phyloP scores from a whole-genome alignment of 2,113 vertebrate genomes.

The Strigops habroptila region DNA sequence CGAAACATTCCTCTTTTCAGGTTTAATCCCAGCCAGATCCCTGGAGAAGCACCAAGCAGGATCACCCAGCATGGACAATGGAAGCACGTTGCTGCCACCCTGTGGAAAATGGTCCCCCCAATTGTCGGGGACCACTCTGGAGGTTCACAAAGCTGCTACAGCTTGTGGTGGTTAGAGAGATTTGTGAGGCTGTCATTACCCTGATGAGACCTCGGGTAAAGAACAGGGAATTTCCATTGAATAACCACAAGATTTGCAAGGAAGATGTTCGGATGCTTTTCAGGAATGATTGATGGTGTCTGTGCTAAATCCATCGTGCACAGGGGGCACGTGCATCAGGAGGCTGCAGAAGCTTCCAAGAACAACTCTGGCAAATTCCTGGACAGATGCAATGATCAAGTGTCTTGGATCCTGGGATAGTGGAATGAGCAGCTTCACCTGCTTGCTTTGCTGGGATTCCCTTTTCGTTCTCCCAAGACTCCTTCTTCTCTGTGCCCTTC shows the following conservation, averaged over 20 bases:
- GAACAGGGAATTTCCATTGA: neutral
- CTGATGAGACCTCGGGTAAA: neutral
- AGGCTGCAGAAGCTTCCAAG: neutral
- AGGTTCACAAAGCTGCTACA: neutral
- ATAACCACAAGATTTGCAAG: neutral
- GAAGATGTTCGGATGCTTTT: neutral
- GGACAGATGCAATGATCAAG: neutral
- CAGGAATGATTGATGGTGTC: neutral
- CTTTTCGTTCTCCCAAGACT: neutral
- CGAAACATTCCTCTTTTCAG: neutral
- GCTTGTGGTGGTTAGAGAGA: neutral
- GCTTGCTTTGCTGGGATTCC: neutral
- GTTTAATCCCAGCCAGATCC: neutral
- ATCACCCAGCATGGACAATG: neutral
- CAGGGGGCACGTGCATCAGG: neutral
- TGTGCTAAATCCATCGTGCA: neutral
- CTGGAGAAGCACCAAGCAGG: neutral
- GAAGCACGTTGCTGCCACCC: constrained; percentile 44
- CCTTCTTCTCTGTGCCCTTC: neutral
- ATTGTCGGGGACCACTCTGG: neutral
- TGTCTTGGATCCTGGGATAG: neutral
- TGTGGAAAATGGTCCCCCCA: constrained; percentile 20
- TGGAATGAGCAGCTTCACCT: neutral
- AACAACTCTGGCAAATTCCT: neutral
- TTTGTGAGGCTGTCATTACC: neutral